These are phyloP conservation scores for Drosophila neoperkinsi DNA, from an alignment of 2,888 invertebrate genomes.

Conservation along the genomic window DNA sequence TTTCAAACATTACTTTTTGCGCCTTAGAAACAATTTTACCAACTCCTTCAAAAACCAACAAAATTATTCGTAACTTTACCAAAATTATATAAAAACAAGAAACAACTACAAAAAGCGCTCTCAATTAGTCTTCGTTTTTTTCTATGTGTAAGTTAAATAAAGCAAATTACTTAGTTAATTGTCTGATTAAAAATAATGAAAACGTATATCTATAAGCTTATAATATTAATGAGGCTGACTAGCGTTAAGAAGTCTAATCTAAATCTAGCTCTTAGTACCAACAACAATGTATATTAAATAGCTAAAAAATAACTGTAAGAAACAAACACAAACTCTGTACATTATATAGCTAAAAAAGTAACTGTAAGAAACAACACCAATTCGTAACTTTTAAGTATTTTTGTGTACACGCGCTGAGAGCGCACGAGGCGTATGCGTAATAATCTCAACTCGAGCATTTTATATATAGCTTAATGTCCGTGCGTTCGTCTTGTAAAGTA, in stretches of 20 bases:
- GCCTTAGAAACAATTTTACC: conserved; percentile 56
- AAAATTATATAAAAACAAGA: conserved; percentile 49
- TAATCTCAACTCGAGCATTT: conserved; percentile 1
- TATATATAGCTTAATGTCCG: background rate
- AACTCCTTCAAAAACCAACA: conserved; percentile 30
- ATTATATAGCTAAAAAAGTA: conserved; percentile 42
- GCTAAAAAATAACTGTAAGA: conserved; percentile 54
- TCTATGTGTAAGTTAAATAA: conserved; percentile 37
- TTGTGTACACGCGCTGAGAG: conserved; percentile 45
- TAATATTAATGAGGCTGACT: conserved; percentile 80
- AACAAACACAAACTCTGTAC: conserved; percentile 36
- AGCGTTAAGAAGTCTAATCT: conserved; percentile 70
- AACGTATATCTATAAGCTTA: conserved; percentile 64
- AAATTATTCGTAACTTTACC: conserved; percentile 64
- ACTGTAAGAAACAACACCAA: conserved; percentile 69
- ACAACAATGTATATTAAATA: conserved; percentile 32
- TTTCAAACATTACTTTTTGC: conserved; percentile 55
- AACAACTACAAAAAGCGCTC: conserved; percentile 42
- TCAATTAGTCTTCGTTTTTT: conserved; percentile 71
- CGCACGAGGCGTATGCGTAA: conserved; percentile 56
- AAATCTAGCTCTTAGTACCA: conserved; percentile 21
- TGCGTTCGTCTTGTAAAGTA: conserved; percentile 41
- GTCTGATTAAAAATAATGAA: conserved; percentile 57
- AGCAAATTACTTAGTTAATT: conserved; percentile 56
- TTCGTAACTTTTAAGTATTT: conserved; percentile 64